Conservation (phyloP, 1,140 invertebrate genomes). For the Pseudachorutes palmiensis region DNA sequence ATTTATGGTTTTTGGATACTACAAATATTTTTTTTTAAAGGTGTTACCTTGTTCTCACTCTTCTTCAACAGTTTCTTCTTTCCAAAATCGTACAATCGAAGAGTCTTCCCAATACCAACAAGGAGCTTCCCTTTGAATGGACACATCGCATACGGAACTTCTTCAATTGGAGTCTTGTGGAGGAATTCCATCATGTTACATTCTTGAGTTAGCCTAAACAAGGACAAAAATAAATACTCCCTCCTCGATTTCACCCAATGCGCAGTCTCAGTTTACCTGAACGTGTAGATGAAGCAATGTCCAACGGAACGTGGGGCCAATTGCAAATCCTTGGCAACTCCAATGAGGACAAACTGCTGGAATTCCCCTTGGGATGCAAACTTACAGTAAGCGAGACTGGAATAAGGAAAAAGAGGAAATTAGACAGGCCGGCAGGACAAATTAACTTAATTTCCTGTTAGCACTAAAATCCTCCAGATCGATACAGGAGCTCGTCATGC, state of each 20-base stretch:
- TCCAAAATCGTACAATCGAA: constrained; percentile 93
- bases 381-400: constrained; percentile 60
- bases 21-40: no score
- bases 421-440: constrained; percentile 13
- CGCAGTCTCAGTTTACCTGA: constrained; percentile 52
- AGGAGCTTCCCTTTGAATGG: constrained; percentile 85
- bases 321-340: constrained; percentile 82
- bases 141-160: constrained; percentile 80
- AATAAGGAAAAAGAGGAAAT: constrained; percentile 36
- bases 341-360: constrained; percentile 68
- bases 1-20: no score
- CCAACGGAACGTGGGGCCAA: constrained; percentile 73
- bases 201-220: constrained; percentile 53
- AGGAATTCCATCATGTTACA: constrained; percentile 77
- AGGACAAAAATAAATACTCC: constrained; percentile 32
- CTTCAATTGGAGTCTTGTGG: constrained; percentile 90
- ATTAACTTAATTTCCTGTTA: constrained; percentile 12
- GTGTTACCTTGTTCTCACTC: constrained; percentile 87
- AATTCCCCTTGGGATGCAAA: constrained; percentile 63
- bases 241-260: background rate
- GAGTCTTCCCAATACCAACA: constrained; percentile 82
- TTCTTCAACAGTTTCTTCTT: constrained; percentile 94
- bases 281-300: constrained; percentile 79
- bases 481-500: no score
- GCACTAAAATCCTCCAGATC: constrained; percentile 2